Percentiles rank a stretch among this genome's conserved stretches.
Evolutionary conservation across 2,113 vertebrate species (phyloP).

Genomic region (Trichechus manatus): DNA sequence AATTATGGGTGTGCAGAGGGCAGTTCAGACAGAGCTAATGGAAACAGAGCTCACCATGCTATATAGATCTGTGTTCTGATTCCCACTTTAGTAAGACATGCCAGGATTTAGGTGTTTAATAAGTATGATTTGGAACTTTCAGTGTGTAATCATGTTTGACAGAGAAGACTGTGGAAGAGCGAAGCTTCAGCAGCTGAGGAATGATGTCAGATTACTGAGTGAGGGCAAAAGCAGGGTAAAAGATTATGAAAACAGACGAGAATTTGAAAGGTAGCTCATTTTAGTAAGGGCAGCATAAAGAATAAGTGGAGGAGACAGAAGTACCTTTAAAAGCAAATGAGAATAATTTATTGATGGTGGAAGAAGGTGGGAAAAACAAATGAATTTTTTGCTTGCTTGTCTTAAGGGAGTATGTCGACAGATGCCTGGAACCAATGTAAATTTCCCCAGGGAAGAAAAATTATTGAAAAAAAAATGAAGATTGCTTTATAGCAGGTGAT

Average conservation of each 20-base stretch:
- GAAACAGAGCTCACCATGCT: neutral
- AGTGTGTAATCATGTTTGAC: neutral
- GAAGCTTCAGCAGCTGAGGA: neutral
- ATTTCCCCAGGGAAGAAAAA: conserved; percentile 79
- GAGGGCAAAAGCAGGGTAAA: neutral
- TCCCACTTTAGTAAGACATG: neutral
- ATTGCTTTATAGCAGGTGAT: conserved; percentile 61
- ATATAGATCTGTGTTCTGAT: neutral
- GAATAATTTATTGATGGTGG: conserved; percentile 50
- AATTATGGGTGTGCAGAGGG: neutral
- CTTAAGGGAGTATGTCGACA: conserved; percentile 29
- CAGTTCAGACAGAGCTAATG: neutral
- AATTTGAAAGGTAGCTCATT: neutral
- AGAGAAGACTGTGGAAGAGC: neutral
- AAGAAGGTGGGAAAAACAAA: conserved; percentile 45
- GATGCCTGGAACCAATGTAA: conserved; percentile 66
- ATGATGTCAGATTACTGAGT: neutral
- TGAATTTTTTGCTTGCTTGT: conserved; percentile 64
- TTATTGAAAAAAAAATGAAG: conserved; percentile 10
- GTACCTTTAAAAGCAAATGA: conserved; percentile 52
- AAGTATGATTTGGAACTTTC: neutral
- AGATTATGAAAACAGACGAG: neutral
- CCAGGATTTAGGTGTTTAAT: neutral
- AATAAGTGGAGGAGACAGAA: conserved; percentile 24
- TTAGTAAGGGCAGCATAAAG: neutral